Percentiles rank a stretch among this genome's conserved stretches.
These are phyloP conservation scores for Pararge aegeria DNA, from an alignment of 1,140 invertebrate genomes.

Conservation along the genomic window DNA sequence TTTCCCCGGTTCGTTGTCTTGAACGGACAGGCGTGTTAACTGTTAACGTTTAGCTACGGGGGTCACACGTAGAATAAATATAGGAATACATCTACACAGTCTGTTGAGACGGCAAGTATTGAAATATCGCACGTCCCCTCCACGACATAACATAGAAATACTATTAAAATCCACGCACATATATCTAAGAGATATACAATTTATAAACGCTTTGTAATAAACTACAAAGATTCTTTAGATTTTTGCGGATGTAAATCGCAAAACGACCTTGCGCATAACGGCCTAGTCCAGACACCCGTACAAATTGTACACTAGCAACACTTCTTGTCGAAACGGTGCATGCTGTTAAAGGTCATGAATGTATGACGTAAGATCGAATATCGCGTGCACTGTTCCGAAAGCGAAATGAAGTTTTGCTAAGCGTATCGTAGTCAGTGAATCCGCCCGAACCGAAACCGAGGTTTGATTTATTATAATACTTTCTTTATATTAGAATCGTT, in stretches of 20 bases:
- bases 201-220: constrained; percentile 7
- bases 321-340: constrained; percentile 26
- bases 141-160: constrained; percentile 19
- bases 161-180: constrained; percentile 20
- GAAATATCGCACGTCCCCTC: constrained; percentile 25
- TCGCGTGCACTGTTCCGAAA: constrained; percentile 28
- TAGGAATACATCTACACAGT: constrained; percentile 67
- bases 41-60: constrained; percentile 44
- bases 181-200: constrained; percentile 25
- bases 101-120: constrained; percentile 51
- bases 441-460: constrained; percentile 10
- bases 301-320: constrained; percentile 12
- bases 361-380: not conserved
- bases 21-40: constrained; percentile 61
- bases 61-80: constrained; percentile 46
- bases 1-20: constrained; percentile 73
- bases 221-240: constrained; percentile 16
- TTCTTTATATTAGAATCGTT: constrained; percentile 20
- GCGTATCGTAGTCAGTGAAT: constrained; percentile 24
- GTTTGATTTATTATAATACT: constrained; percentile 12
- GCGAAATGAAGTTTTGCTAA: constrained; percentile 13
- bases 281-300: not conserved
- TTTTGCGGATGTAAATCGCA: constrained; percentile 10
- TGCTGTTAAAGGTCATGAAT: constrained; percentile 1
- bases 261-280: not conserved